Evolutionary conservation across 2,797 vertebrate species (phyloP), one percentile per base, ranked within the genome.

Genomic region (Loriculus beryllinus): DNA sequence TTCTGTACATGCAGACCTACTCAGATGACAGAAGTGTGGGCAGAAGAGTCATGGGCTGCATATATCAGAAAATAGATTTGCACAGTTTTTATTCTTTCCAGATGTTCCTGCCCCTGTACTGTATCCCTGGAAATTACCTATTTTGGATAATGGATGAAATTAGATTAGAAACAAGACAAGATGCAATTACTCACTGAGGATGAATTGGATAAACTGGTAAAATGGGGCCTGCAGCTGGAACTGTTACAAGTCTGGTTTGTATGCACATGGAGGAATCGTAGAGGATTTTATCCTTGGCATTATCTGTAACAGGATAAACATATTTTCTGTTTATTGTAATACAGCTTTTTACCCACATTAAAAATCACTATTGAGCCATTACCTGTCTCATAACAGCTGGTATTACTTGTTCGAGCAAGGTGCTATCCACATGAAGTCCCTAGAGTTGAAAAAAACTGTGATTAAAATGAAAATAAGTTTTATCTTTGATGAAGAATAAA

Each of bases 321-420:
- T 86, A 83, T 92, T 97, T 96, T 94, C 88, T 84, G 57, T 88
- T 96, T 92, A 87, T 91, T 96, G 56, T 74, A 88, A 92, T 92
- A 86, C 19, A 94, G 62, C 14, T n/a, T 96, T 95, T 92, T 80
- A 52, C 42, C 65, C 40, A 88, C 39, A 76, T 92, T 59, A 93
- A 94, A 97, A 97, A 81, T 89, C 48, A 85, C 82, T 86, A 60
- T 69, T 65, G 64, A 76, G 37, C 59, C 63, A 84, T 95, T 82
- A 49, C 80, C 63, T 91, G 40, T 87, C 68, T 86, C n/a, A 33
- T 48, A 91, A 81, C 1, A 26, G 60, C 90, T 94, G 62, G 17
- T 92, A 47, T 85, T 81, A 54, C 21, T 93, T 94, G 79, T 28
- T 94, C 40, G 72, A 93, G 51, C 48, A 85, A 89, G 70, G 39